Base-by-base conservation (phyloP, 2,113 vertebrate genomes). In the Numenius arquata region DNA sequence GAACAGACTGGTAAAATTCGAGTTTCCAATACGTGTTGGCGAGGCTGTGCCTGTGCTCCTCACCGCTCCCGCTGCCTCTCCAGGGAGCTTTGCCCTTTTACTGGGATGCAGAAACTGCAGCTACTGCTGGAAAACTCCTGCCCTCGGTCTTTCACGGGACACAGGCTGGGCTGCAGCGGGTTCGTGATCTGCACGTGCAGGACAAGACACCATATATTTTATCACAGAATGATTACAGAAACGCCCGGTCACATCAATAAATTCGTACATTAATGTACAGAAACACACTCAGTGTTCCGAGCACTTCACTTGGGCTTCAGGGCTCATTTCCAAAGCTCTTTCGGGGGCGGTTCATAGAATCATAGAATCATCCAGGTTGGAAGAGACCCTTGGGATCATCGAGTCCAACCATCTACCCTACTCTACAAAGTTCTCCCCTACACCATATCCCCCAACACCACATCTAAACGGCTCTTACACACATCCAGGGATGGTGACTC, bases 161-260 rank as follows among this genome's bases (percentile, higher is more conserved):
- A 4, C 25, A 11, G 32, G 1, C 0, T 1, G 29, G 73, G 34
- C 32, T 1, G 30, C 85, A 21, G 79, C 0, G 1, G 10, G 16
- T 72, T 19, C 22, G 50, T 9, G 34, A 34, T 43, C 34, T 23
- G 48, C 36, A 25, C 2, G 0, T 8, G 25, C 16, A 41, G 40
- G 40, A 76, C 71, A 5, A 34, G 68, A 30, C 52, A 29, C 27
- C 52, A 9, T 9, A 15, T 16, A 29, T 29, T 53, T 53, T 16
- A 53, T 53, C 52, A 27, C 52, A 27, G 52, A 27, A 27, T 25
- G 23, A 10, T 26, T 6, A 53, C 8, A 38, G 2, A 29, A 17
- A 18, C 11, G 38, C 41, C 56, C 43, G 36, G 50, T 47, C 47
- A 47, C 25, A 15, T 4, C 43, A 72, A 40, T 16, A 23, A 59